Percentiles rank a stretch among this genome's conserved stretches.
These are phyloP conservation scores for Mylabris sibirica DNA, from an alignment of 2,888 invertebrate genomes.

Conservation along the genomic window DNA sequence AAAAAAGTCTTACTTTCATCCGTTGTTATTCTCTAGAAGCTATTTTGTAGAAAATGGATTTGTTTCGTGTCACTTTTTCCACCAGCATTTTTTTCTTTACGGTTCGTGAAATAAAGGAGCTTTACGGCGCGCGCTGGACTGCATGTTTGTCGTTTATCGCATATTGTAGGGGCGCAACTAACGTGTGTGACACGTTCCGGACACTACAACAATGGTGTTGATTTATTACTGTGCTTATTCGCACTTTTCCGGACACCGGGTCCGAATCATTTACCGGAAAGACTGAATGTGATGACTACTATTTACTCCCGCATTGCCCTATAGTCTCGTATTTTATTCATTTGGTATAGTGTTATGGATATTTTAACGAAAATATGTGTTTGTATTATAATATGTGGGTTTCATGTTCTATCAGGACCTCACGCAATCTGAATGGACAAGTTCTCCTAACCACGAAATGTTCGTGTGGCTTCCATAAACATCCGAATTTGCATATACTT, in stretches of 20 bases:
- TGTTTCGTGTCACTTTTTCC: neutral
- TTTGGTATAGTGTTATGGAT: neutral
- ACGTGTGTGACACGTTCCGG: conserved; percentile 42
- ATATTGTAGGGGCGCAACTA: conserved; percentile 39
- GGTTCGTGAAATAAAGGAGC: conserved; percentile 4
- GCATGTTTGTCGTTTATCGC: conserved; percentile 36
- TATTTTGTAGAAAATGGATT: neutral
- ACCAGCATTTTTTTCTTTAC: neutral
- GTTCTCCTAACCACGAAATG: conserved; percentile 11
- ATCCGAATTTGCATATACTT: conserved; percentile 30
- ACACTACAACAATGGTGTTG: conserved; percentile 42
- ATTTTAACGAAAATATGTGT: neutral
- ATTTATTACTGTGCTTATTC: conserved; percentile 49
- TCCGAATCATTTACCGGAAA: conserved; percentile 43
- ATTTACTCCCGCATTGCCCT: neutral
- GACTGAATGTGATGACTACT: conserved; percentile 11
- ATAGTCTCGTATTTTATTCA: neutral
- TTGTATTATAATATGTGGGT: neutral
- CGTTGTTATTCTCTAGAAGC: neutral
- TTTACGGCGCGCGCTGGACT: neutral
- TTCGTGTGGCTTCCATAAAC: conserved; percentile 18
- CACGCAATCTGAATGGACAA: conserved; percentile 24
- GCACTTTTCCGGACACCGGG: conserved; percentile 46
- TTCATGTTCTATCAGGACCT: conserved; percentile 22
- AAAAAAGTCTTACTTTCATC: neutral